phyloP scores from a whole-genome alignment of 2,797 vertebrate species.

The Platalea minor region DNA sequence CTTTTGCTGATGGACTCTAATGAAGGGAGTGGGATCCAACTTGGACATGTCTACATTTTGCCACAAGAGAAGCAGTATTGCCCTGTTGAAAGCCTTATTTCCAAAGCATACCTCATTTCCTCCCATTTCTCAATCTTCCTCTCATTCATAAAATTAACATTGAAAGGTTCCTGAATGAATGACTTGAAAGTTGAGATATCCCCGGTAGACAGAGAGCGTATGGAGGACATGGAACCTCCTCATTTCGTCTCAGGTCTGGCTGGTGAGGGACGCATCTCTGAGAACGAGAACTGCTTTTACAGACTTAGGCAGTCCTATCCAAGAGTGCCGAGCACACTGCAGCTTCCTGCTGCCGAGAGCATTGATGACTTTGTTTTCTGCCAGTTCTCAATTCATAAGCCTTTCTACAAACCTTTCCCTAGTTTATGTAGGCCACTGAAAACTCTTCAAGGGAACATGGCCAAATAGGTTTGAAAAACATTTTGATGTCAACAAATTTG shows the following conservation, averaged over 20 bases:
- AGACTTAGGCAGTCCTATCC: not conserved
- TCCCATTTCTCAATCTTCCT: not conserved
- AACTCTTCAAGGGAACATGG: not conserved
- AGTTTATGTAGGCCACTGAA: not conserved
- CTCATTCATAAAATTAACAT: not conserved
- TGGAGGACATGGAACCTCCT: not conserved
- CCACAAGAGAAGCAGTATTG: not conserved
- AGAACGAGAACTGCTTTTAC: not conserved
- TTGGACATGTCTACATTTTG: not conserved
- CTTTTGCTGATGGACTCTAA: not conserved
- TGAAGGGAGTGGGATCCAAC: not conserved
- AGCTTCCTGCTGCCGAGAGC: not conserved
- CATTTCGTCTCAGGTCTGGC: fast-evolving
- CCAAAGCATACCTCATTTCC: not conserved
- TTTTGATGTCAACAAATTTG: not conserved
- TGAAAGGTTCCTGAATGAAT: not conserved
- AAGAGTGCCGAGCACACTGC: not conserved
- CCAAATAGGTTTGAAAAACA: not conserved
- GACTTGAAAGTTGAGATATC: not conserved
- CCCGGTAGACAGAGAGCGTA: not conserved
- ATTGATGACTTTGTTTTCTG: not conserved
- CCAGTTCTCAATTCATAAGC: not conserved
- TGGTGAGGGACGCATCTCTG: not conserved
- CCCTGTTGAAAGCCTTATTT: not conserved
- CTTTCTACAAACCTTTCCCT: not conserved